Evolutionary conservation across 2,888 invertebrate genomes (phyloP), one percentile per base, ranked within the genome.

Genomic region (Chironomus riparius): DNA sequence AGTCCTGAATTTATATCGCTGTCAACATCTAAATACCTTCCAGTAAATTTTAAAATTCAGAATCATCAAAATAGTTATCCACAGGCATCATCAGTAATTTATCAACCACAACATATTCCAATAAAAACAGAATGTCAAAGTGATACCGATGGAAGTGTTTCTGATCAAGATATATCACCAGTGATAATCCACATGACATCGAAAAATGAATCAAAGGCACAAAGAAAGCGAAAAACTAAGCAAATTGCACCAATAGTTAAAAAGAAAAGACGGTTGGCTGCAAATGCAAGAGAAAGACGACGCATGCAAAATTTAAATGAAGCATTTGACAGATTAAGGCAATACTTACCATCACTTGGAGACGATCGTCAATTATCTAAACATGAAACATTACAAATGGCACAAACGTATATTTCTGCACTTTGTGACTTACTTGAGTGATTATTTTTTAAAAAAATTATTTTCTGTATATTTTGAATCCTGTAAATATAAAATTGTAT

Each of bases 351-450:
- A 0, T 93, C 94, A 0, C 85, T 96, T 77, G 94, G 95, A 4
- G 94, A 95, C 81, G 95, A 97, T 81, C 88, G 95, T 62, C 95
- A 97, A 81, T 85, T 97, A 75, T 96, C 96, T 48, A 97, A 97
- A 83, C 97, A 96, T 83, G 97, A 97, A 83, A 97, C 97, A 0
- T 87, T 97, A 1, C 97, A 97, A 85, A 97, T 97, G 97, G 97
- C 97, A 0, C 97, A 97, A 82, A 95, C 94, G 0, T 97, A 97
- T 83, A 97, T 97, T 80, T 88, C 92, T 2, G 96, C 96, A 0
- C 85, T 97, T 4, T 93, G 93, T 81, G 97, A 97, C 82, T 85
- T 97, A 0, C 85, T 97, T 71, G 91, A 91, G 82, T 90, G 80
- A 78, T 24, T 15, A 38, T 4, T 28, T 10, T 7, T 10, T 38